Evolutionary conservation across 1,140 invertebrate species (phyloP).

Genomic region (Temnothorax longispinosus): DNA sequence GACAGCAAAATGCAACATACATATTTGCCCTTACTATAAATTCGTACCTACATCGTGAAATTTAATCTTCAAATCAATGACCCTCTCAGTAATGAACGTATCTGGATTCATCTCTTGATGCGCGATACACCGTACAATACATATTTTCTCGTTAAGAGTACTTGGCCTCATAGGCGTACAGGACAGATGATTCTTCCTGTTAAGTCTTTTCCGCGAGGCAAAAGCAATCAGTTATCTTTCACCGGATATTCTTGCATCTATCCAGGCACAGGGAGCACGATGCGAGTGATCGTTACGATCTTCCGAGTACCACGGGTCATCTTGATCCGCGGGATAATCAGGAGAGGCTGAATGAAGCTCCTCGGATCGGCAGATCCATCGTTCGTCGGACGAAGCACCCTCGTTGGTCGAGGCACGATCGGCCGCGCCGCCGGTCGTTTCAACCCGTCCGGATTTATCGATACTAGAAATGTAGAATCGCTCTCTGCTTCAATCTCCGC

Average conservation of each 20-base stretch:
- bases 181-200: slow-evolving; percentile 72
- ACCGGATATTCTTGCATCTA: slow-evolving; percentile 65
- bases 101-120: neutral
- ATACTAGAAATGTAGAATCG: slow-evolving; percentile 69
- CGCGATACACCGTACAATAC: neutral
- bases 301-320: slow-evolving; percentile 68
- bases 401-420: neutral
- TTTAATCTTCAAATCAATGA: slow-evolving; percentile 11
- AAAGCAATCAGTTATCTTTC: slow-evolving; percentile 74
- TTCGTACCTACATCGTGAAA: neutral
- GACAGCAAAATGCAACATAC: neutral
- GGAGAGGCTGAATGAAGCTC: slow-evolving; percentile 64
- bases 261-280: slow-evolving; percentile 65
- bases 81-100: neutral
- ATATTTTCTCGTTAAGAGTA: slow-evolving; percentile 57
- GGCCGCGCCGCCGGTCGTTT: slow-evolving; percentile 33
- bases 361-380: neutral
- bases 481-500: slow-evolving; percentile 32
- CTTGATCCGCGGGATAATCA: slow-evolving; percentile 73
- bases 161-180: slow-evolving; percentile 33
- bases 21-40: neutral
- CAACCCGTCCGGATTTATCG: slow-evolving; percentile 59
- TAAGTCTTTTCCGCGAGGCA: slow-evolving; percentile 71
- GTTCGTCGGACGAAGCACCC: slow-evolving; percentile 14
- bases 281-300: slow-evolving; percentile 71